phyloP scores from a whole-genome alignment of 2,113 vertebrate genomes.

The Zapus hudsonius region DNA sequence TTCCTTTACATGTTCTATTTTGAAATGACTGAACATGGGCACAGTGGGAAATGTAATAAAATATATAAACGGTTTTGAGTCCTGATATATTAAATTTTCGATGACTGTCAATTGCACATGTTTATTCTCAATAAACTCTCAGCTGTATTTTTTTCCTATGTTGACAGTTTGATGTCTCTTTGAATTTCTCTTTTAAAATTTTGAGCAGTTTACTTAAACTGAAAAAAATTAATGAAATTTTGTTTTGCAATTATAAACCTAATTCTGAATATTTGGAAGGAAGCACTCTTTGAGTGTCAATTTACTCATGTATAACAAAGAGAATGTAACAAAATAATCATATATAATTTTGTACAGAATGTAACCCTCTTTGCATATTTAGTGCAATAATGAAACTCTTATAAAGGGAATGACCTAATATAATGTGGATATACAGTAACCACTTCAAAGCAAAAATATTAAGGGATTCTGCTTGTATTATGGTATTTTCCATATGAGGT shows the following conservation, averaged over 20 bases:
- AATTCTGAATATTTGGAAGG: slow-evolving; percentile 42
- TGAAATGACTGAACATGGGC: slow-evolving; percentile 38
- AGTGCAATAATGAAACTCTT: background rate
- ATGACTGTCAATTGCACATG: slow-evolving; percentile 38
- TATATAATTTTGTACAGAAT: background rate
- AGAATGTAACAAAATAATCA: background rate
- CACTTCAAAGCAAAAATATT: background rate
- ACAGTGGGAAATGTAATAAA: slow-evolving; percentile 68
- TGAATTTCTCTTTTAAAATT: slow-evolving; percentile 59
- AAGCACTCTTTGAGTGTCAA: background rate
- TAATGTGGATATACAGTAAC: background rate
- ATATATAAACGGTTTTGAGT: slow-evolving; percentile 24
- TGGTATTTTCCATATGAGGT: background rate
- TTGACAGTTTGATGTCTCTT: slow-evolving; percentile 15
- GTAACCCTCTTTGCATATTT: background rate
- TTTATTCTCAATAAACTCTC: slow-evolving; percentile 49
- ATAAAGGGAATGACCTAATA: background rate
- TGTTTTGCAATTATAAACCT: background rate
- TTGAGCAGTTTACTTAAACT: background rate
- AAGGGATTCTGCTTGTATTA: background rate
- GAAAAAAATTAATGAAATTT: slow-evolving; percentile 39
- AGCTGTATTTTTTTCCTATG: background rate
- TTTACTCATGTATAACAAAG: slow-evolving; percentile 14
- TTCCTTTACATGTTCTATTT: slow-evolving; percentile 54
- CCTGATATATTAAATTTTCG: slow-evolving; percentile 65